Evolutionary conservation across 2,113 vertebrate genomes (phyloP).

Genomic region (Macquaria ambigua): DNA sequence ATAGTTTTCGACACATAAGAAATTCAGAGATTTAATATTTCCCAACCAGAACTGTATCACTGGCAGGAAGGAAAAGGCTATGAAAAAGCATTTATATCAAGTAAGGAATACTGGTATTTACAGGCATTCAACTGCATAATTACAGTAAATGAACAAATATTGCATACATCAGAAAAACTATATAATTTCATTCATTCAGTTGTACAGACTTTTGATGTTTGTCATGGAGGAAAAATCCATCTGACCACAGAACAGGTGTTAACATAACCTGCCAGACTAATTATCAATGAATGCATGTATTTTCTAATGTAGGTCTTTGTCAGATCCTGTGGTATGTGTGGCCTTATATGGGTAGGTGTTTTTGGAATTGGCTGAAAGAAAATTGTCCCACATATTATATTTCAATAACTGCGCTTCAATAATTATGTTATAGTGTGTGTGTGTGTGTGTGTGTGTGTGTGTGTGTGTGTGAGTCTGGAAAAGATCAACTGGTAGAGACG

Average conservation of each 20-base stretch:
- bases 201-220: background rate
- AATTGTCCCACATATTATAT: background rate
- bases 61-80: background rate
- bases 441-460: too few species aligned
- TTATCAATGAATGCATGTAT: slow-evolving; percentile 1
- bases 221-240: background rate
- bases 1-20: background rate
- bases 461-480: background rate
- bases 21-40: too few species aligned
- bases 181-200: background rate
- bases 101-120: background rate
- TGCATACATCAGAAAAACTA: background rate
- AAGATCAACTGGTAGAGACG: background rate
- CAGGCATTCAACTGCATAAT: slow-evolving; percentile 7
- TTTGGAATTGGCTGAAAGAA: background rate
- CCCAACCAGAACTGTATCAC: too few species aligned
- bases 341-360: background rate
- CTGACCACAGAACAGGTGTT: background rate
- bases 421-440: background rate
- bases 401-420: background rate
- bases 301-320: background rate
- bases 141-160: slow-evolving; percentile 16
- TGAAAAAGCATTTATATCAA: background rate
- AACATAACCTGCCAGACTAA: background rate
- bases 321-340: background rate